These are phyloP conservation scores for Masnerella sp. DNA, from an alignment of 2,888 invertebrate genomes.

Conservation along the genomic window DNA sequence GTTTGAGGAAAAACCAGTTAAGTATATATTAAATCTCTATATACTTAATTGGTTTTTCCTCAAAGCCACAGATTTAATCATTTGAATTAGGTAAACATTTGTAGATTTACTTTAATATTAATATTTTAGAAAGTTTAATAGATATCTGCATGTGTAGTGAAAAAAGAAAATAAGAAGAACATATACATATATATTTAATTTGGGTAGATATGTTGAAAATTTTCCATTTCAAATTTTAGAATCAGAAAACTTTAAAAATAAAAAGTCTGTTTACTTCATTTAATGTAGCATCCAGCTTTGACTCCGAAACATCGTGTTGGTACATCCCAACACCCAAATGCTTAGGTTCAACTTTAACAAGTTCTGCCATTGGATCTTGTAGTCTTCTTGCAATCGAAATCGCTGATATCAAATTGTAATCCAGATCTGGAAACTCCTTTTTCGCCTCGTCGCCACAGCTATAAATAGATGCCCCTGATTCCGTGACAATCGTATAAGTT, in stretches of 20 bases:
- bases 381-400: constrained; percentile 91
- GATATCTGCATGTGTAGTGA: too few species aligned
- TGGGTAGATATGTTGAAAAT: neutral
- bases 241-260: neutral
- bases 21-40: too few species aligned
- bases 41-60: too few species aligned
- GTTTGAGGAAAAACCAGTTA: too few species aligned
- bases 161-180: too few species aligned
- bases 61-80: too few species aligned
- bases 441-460: constrained; percentile 91
- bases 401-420: constrained; percentile 86
- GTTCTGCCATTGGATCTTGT: constrained; percentile 93
- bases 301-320: constrained; percentile 92
- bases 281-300: constrained; percentile 80
- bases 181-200: too few species aligned
- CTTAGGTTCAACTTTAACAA: constrained; percentile 95
- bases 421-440: constrained; percentile 89
- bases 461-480: constrained; percentile 95
- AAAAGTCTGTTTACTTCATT: constrained; percentile 28
- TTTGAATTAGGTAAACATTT: too few species aligned
- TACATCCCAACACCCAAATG: constrained; percentile 98
- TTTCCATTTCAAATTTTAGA: neutral
- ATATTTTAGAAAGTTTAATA: too few species aligned
- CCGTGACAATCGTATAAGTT: constrained; percentile 90
- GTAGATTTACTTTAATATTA: too few species aligned